These are phyloP conservation scores for Patella ulyssiponensis DNA, from an alignment of 2,888 invertebrate species.

Conservation along the genomic window DNA sequence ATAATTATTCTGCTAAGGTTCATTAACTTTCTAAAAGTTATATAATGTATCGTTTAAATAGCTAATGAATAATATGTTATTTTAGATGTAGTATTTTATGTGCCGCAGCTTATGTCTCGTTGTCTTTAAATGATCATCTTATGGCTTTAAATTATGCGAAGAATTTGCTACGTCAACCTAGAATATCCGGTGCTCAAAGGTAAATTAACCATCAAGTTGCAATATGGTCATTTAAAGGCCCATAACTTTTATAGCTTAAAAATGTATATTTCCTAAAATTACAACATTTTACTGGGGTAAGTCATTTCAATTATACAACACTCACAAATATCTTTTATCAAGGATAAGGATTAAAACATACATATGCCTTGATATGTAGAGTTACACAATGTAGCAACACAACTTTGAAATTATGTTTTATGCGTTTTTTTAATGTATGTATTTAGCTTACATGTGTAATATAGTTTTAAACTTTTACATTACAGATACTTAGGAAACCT, in stretches of 20 bases:
- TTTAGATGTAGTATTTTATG: conserved; percentile 79
- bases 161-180: conserved; percentile 81
- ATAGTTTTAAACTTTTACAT: not conserved
- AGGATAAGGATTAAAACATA: too few relatives aligned
- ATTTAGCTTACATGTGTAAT: not conserved
- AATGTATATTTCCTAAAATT: too few relatives aligned
- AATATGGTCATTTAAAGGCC: too few relatives aligned
- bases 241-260: too few relatives aligned
- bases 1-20: not conserved
- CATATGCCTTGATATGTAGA: too few relatives aligned
- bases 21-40: not conserved
- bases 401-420: too few relatives aligned
- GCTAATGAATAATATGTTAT: conserved; percentile 33
- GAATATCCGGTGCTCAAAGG: conserved; percentile 82
- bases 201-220: conserved; percentile 62
- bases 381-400: too few relatives aligned
- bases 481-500: conserved; percentile 81
- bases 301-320: too few relatives aligned
- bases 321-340: too few relatives aligned
- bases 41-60: not conserved
- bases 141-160: conserved; percentile 85
- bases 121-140: conserved; percentile 88
- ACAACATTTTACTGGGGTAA: too few relatives aligned
- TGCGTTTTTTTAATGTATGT: not conserved
- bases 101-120: conserved; percentile 86